Base-by-base conservation (phyloP, 2,113 vertebrate species). In the Paralichthys olivaceus region DNA sequence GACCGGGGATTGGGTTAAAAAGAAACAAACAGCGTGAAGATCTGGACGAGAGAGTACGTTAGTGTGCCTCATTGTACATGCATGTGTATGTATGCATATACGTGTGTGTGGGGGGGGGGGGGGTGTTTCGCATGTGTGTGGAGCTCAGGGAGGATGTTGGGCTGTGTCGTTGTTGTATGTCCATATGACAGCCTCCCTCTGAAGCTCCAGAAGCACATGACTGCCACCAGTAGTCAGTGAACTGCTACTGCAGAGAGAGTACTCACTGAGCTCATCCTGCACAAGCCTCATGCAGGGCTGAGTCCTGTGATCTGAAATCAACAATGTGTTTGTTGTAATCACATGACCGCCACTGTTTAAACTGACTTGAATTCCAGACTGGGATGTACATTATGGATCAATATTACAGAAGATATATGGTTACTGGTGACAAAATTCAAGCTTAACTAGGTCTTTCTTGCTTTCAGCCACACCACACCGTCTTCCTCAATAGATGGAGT, bases 161-260 rank as follows among this genome's bases (percentile, higher is more conserved):
- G 26, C 17, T 37, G 11, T 45, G 43, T 51, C 32, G 56, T 22
- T 64, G 57, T 63, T 49, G 55, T 15, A 55, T 40, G 49, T 66
- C 29, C 12, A 17, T 14, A 53, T 55, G 37, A 45, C 12, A 20
- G 40, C 22, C 22, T 60, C 8, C 28, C n/a, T 3, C 17, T 63
- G 34, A 28, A 17, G 28, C 25, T 81, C 29, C 19, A 72, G 61
- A 53, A 84, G 90, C 86, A 79, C 85, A 72, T 72, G 73, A 91
- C 89, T 93, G 92, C 92, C 93, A 88, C 89, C 92, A 78, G 72
- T 91, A 71, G 90, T 80, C 68, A 56, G 43, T 25, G 56, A 62
- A 55, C 1, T 58, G 84, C 75, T 77, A 93, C 87, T 93, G 29
- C 90, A 93, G 22, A 13, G 20, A 15, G 14, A 20, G 32, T 37